A percentile compares a stretch with the other conserved stretches of the same genome.
Evolutionary conservation across 2,888 invertebrate species (phyloP).

Genomic region (Cybosia mesomella): DNA sequence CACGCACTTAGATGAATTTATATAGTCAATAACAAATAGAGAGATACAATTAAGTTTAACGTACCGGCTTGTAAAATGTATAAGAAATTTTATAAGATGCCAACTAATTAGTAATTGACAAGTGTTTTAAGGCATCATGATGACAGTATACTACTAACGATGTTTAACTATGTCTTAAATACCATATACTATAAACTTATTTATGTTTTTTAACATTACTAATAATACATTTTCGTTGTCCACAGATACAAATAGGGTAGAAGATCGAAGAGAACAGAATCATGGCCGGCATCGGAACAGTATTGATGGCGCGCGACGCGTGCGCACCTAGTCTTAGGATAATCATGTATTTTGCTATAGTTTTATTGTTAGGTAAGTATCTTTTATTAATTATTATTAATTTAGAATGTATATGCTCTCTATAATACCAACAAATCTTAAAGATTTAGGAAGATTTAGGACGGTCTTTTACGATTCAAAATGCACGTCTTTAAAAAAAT

Average conservation of each 20-base stretch:
- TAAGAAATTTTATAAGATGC: too few species aligned
- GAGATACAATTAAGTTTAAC: background rate
- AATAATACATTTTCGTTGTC: conserved; percentile 50
- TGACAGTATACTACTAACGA: background rate
- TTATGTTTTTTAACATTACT: background rate
- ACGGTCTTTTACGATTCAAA: background rate
- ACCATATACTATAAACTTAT: background rate
- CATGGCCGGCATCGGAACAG: conserved; percentile 70
- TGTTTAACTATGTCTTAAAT: background rate
- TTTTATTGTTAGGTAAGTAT: conserved; percentile 75
- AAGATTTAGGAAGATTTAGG: background rate
- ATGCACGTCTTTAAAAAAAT: too few species aligned
- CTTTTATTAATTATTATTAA: conserved; percentile 18
- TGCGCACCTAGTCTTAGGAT: conserved; percentile 77
- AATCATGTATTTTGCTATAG: conserved; percentile 68
- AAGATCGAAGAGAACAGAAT: conserved; percentile 39
- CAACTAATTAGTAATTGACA: too few species aligned
- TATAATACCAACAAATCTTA: background rate
- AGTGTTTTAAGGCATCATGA: too few species aligned
- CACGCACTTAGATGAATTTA: too few species aligned
- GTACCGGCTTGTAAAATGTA: too few species aligned
- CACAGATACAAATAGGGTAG: conserved; percentile 62
- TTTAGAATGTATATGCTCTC: background rate
- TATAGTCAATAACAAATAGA: background rate
- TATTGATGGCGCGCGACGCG: conserved; percentile 58